Evolutionary conservation across 2,888 invertebrate genomes (phyloP).

Genomic region (Ametastegia equiseti): DNA sequence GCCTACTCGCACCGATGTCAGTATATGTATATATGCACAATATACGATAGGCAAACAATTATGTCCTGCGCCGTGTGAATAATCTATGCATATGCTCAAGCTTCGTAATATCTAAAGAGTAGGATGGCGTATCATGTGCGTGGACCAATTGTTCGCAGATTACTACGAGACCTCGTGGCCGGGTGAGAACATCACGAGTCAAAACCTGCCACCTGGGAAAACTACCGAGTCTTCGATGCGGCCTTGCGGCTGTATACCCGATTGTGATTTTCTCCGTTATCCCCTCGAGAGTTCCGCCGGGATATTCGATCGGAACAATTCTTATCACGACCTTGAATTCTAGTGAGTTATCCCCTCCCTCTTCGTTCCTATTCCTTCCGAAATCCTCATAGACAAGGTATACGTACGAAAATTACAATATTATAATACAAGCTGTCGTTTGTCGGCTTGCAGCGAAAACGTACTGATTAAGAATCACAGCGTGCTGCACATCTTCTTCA

Average conservation of each 20-base stretch:
- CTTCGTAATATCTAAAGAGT: neutral
- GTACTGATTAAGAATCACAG: conserved; percentile 78
- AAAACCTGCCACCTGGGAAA: conserved; percentile 47
- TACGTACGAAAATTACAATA: too few relatives aligned
- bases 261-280: conserved; percentile 82
- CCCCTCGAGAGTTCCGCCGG: conserved; percentile 82
- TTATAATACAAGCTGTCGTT: neutral
- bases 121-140: neutral
- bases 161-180: conserved; percentile 74
- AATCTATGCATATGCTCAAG: neutral
- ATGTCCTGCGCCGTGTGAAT: neutral
- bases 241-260: conserved; percentile 79
- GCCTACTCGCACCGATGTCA: conserved; percentile 67
- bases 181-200: conserved; percentile 63
- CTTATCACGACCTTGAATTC: conserved; percentile 76
- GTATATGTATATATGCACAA: neutral
- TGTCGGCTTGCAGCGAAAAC: conserved; percentile 74
- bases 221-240: conserved; percentile 48
- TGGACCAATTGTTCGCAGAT: conserved; percentile 51
- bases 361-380: neutral
- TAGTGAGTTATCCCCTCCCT: conserved; percentile 75
- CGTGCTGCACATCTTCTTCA: conserved; percentile 82
- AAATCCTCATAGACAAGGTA: too few relatives aligned
- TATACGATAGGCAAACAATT: too few relatives aligned
- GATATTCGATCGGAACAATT: conserved; percentile 75